Evolutionary conservation across 2,113 vertebrate species (phyloP).

Genomic region (Sardina pilchardus): DNA sequence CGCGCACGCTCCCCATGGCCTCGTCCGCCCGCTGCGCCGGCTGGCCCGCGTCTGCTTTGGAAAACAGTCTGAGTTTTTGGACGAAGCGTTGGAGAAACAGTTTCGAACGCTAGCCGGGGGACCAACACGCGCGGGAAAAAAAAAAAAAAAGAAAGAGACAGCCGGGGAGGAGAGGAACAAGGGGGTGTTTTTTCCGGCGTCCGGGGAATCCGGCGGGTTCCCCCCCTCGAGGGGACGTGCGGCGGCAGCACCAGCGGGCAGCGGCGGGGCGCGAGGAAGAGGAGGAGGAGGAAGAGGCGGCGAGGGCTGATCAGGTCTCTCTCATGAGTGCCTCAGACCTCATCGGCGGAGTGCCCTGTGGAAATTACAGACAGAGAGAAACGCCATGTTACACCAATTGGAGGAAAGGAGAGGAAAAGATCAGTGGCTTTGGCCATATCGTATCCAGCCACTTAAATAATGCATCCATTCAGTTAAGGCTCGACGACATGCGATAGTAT

Average conservation of each 20-base stretch:
- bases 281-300: constrained; percentile 32
- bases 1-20: constrained; percentile 95
- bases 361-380: constrained; percentile 54
- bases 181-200: constrained; percentile 42
- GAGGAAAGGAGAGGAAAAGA: constrained; percentile 41
- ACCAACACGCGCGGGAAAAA: constrained; percentile 72
- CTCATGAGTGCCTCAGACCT: constrained; percentile 68
- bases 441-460: constrained; percentile 61
- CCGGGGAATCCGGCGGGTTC: neutral
- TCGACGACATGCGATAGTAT: neutral
- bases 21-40: constrained; percentile 74
- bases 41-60: constrained; percentile 87
- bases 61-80: constrained; percentile 98
- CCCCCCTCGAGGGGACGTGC: neutral
- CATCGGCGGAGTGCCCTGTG: constrained; percentile 64
- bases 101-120: constrained; percentile 84
- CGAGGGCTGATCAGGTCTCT: constrained; percentile 68
- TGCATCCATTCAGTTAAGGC: constrained; percentile 42
- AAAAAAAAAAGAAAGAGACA: no score
- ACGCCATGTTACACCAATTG: constrained; percentile 54
- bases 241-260: neutral
- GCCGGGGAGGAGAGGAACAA: constrained; percentile 36
- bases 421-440: constrained; percentile 42
- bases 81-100: constrained; percentile 98
- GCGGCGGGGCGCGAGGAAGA: constrained; percentile 37